A percentile compares a stretch with the other conserved stretches of the same genome.
phyloP scores from a whole-genome alignment of 2,797 vertebrate species.

The Enteromius mattozi region DNA sequence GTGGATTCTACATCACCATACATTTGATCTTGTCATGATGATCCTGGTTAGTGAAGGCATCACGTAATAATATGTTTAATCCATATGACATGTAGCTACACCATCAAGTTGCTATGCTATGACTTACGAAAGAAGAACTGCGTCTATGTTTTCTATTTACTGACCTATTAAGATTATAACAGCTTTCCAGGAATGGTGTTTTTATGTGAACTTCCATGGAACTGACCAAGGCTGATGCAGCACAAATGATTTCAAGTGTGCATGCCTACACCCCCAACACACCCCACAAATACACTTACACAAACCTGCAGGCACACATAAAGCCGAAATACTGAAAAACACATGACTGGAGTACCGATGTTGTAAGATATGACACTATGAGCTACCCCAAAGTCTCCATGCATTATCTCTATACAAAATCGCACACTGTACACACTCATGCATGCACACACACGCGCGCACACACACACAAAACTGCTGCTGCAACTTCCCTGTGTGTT shows the following conservation, averaged over 20 bases:
- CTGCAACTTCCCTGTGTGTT: constrained; percentile 66
- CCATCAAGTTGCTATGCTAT: constrained; percentile 66
- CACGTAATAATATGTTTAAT: constrained; percentile 72
- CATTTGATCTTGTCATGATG: constrained; percentile 58
- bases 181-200: constrained; percentile 73
- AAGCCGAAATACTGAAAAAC: constrained; percentile 59
- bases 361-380: constrained; percentile 49
- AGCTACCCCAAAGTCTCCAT: constrained; percentile 64
- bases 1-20: constrained; percentile 67
- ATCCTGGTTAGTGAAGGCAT: constrained; percentile 69
- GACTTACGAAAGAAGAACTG: constrained; percentile 70
- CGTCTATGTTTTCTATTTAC: constrained; percentile 75
- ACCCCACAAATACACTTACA: constrained; percentile 52
- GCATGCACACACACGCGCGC: constrained; percentile 49
- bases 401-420: constrained; percentile 58
- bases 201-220: constrained; percentile 68
- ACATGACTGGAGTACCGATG: constrained; percentile 55
- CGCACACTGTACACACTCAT: constrained; percentile 58
- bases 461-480: constrained; percentile 53
- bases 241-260: constrained; percentile 64
- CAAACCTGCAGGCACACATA: constrained; percentile 50
- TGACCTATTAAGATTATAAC: constrained; percentile 73
- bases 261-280: constrained; percentile 63
- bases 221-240: constrained; percentile 70
- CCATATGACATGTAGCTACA: constrained; percentile 69